Evolutionary conservation across 2,888 invertebrate species (phyloP), one percentile per base, ranked within the genome.

Genomic region (Oxycera nigricornis): DNA sequence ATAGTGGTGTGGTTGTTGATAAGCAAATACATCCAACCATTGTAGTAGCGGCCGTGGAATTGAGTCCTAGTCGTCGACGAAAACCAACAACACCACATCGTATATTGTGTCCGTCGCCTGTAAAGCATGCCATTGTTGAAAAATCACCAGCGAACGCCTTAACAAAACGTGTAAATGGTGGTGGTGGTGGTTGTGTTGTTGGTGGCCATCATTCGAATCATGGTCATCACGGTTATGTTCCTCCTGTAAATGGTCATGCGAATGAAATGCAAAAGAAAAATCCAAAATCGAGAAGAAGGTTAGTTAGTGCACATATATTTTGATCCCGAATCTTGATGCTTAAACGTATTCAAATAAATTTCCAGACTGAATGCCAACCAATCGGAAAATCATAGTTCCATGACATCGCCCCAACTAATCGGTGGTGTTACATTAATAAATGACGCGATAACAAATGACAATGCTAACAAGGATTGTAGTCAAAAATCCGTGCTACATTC

Each of bases 71-170:
- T 24, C 80, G 82, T 14, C 80, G 83, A 31, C 81, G 83, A 20
- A 86, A 85, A 75, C 85, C 86, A 55, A 82, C 84, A 14, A 90
- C 90, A 70, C 90, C 90, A 31, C 90, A 90, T 82, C 89, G 90
- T 77, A 90, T 90, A 81, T 87, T 85, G 26, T 84, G 85, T 77
- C 84, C 83, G 73, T 85, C 84, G 59, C 86, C 83, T 6, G 82
- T 82, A 17, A 85, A 84, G 67, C 78, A 74, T 77, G 77, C 76
- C 73, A 80, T 75, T 55, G 76, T 77, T n/a, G 76, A 78, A 57
- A 77, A 75, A 72, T 72, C 31, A 30, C 57, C 70, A 74, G 35
- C 72, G 31, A 72, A 74, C 57, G 50, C 68, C 46, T 61, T 59
- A 73, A 22, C 39, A 30, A 67, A 67, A 46, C 22, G 52, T 31